These are phyloP conservation scores for Junonia oenone DNA, from an alignment of 2,888 invertebrate genomes.

Conservation along the genomic window DNA sequence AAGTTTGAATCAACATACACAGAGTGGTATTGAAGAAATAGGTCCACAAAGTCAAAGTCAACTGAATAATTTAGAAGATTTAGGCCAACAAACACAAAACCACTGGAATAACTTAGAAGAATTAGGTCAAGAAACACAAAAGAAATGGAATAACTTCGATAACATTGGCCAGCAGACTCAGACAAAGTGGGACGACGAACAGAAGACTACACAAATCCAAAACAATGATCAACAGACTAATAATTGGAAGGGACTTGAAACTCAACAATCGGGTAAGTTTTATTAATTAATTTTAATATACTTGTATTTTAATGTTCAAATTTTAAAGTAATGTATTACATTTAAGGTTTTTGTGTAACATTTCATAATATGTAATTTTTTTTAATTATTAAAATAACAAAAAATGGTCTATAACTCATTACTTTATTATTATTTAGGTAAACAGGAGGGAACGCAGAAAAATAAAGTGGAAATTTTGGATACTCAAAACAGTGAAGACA, in stretches of 20 bases:
- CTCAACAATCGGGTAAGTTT: slow-evolving; percentile 7
- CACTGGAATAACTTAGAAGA: slow-evolving; percentile 32
- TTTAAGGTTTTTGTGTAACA: not conserved
- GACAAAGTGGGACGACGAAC: slow-evolving; percentile 26
- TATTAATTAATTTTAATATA: not conserved
- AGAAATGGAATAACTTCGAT: slow-evolving; percentile 21
- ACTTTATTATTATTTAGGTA: not conserved
- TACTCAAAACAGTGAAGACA: not conserved
- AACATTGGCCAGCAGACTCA: not conserved
- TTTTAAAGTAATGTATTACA: not conserved
- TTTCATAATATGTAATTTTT: too few species aligned
- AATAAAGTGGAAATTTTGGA: not conserved
- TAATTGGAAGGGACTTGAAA: not conserved
- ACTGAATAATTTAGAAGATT: slow-evolving; percentile 29
- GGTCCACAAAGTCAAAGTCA: slow-evolving; percentile 37
- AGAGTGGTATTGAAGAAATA: slow-evolving; percentile 19
- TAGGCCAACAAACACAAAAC: slow-evolving; percentile 37
- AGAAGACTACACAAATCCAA: slow-evolving; percentile 36
- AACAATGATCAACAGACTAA: slow-evolving; percentile 36
- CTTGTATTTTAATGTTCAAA: not conserved
- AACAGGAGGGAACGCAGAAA: not conserved
- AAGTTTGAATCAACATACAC: slow-evolving; percentile 34
- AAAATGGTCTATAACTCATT: too few species aligned
- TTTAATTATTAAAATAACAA: too few species aligned
- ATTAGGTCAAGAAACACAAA: slow-evolving; percentile 35